These are phyloP conservation scores for Lutraria rhynchaena DNA, from an alignment of 1,140 invertebrate species.

Conservation along the genomic window DNA sequence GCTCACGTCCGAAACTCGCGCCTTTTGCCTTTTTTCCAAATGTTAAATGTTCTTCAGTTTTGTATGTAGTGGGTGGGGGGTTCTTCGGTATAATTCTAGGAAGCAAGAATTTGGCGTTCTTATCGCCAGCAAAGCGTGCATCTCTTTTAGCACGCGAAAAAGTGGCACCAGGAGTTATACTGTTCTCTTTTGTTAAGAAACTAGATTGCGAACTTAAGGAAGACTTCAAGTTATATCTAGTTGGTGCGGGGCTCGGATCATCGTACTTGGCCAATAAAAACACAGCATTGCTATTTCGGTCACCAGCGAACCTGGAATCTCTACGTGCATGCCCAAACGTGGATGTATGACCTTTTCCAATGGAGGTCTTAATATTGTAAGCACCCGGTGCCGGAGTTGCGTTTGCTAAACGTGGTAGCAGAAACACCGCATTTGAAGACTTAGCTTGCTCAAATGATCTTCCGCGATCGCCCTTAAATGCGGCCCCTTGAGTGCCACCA, in stretches of 20 bases:
- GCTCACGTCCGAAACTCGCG: conserved; percentile 25
- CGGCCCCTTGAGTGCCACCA: conserved; percentile 44
- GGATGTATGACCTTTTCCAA: conserved; percentile 52
- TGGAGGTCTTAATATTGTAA: conserved; percentile 51
- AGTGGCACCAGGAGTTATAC: conserved; percentile 25
- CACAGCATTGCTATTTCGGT: conserved; percentile 53
- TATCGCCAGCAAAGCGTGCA: conserved; percentile 49
- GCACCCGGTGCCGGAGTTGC: conserved; percentile 63
- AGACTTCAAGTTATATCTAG: conserved; percentile 52
- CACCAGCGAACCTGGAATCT: conserved; percentile 48
- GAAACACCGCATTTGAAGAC: conserved; percentile 64
- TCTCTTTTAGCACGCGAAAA: conserved; percentile 53
- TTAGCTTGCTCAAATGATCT: conserved; percentile 63
- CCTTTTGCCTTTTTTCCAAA: conserved; percentile 26
- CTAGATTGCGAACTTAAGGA: conserved; percentile 27
- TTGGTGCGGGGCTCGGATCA: conserved; percentile 48
- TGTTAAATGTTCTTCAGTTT: conserved; percentile 35
- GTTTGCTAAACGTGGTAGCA: conserved; percentile 58
- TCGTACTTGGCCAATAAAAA: conserved; percentile 47
- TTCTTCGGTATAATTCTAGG: conserved; percentile 49
- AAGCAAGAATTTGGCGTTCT: conserved; percentile 44
- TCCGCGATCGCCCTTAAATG: conserved; percentile 62
- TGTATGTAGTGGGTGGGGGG: conserved; percentile 40
- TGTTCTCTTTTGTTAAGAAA: conserved; percentile 30
- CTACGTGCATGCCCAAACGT: conserved; percentile 34